Percentiles rank a stretch among this genome's conserved stretches.
These are phyloP conservation scores for Macrosiphum euphorbiae DNA, from an alignment of 2,888 invertebrate genomes.

Conservation along the genomic window DNA sequence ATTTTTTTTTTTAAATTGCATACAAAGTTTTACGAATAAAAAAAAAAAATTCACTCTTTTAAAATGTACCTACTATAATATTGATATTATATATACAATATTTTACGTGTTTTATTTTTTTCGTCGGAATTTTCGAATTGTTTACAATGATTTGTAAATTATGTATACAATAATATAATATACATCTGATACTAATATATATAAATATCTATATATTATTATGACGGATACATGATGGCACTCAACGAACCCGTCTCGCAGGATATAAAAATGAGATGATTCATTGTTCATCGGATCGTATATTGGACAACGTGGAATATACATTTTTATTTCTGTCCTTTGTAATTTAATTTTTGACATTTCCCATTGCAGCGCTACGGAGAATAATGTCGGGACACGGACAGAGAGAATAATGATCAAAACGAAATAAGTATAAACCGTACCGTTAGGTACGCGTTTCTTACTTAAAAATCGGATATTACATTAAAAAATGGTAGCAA, in stretches of 20 bases:
- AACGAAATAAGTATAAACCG: background rate
- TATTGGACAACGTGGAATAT: background rate
- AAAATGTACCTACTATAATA: no score
- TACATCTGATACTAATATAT: background rate
- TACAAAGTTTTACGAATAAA: background rate
- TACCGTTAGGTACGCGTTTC: background rate
- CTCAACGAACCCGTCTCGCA: background rate
- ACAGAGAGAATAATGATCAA: background rate
- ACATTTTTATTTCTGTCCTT: slow-evolving; percentile 37
- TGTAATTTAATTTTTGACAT: slow-evolving; percentile 49
- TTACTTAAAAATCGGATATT: background rate
- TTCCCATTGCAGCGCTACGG: background rate
- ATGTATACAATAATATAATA: background rate
- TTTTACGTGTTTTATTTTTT: background rate
- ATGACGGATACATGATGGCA: background rate
- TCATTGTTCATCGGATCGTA: background rate
- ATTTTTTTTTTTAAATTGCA: background rate
- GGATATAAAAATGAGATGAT: background rate
- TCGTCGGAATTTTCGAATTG: background rate
- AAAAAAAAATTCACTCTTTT: no score
- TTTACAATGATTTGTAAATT: background rate
- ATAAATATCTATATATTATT: no score
- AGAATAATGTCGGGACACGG: background rate
- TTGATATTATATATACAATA: background rate
- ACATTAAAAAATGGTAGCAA: background rate